Evolutionary conservation across 2,888 invertebrate species (phyloP), one percentile per base, ranked within the genome.

Genomic region (Dicyrtoma fusca): DNA sequence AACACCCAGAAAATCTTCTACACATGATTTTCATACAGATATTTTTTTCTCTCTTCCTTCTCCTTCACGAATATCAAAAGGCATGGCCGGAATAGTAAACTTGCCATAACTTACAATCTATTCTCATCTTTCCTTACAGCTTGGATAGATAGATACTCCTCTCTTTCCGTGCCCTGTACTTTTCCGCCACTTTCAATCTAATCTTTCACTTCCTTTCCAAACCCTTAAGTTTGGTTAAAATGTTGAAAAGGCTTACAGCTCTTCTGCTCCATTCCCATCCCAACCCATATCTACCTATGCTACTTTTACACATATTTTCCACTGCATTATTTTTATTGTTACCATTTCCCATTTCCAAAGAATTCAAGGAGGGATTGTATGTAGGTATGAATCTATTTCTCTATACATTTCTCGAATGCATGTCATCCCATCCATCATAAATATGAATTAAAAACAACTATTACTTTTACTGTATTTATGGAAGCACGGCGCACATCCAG

Each of bases 21-120:
- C 74, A 74, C 70, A 70, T 34, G 34, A 34, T 34, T 34, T 34
- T 34, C 73, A 73, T 70, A 73, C 70, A 70, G 70, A 65, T 71
- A 71, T 64, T 68, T 64, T 68, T 68, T 61, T 64, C 71, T 25
- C 47, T 59, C 19, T 51, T 73, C n/a, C 55, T 44, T 55, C 42
- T 42, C 42, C 14, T 53, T 17, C 53, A 21, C n/a, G 21, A 21
- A 55, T 21, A 21, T 34, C 23, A 55, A 55, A 21, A 55, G 21
- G 21, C 23, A 55, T 17, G 21, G 55, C 21, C 17, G 53, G 21
- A 21, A 53, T 21, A 25, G 23, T 23, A 55, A 3, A 19, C 21
- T 4, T 55, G 14, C 21, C 55, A 55, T 55, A 55, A 55, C 21
- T 55, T 55, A 55, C 17, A 23, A 55, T 55, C 55, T 55, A 21